Percentiles rank a stretch among this genome's conserved stretches.
Evolutionary conservation across 2,888 invertebrate genomes (phyloP).

Genomic region (Thereva unica): DNA sequence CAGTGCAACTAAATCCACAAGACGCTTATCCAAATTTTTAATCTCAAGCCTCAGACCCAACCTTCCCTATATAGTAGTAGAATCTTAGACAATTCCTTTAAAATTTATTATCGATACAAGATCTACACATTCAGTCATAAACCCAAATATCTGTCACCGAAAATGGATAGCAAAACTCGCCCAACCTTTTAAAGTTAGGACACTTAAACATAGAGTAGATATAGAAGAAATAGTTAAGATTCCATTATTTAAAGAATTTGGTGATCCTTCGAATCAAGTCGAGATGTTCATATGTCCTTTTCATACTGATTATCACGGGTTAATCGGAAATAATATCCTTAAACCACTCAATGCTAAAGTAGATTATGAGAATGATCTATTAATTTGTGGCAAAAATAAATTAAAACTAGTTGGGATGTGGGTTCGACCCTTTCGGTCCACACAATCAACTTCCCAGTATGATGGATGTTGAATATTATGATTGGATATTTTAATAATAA

Average conservation of each 20-base stretch:
- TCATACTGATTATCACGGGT: conserved; percentile 1
- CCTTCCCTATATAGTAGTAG: conserved; percentile 6
- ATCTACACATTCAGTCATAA: neutral
- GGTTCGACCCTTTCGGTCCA: no score
- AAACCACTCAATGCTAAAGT: neutral
- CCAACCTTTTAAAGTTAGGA: neutral
- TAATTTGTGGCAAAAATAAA: neutral
- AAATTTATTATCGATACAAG: conserved; percentile 5
- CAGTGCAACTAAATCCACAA: no score
- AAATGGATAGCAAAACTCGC: conserved; percentile 2
- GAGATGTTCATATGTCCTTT: conserved; percentile 3
- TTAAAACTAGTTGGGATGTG: no score
- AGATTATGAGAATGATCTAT: neutral
- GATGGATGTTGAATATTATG: no score
- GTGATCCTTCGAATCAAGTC: neutral
- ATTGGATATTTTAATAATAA: no score
- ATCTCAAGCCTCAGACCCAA: neutral
- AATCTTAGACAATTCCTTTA: neutral
- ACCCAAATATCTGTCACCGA: neutral
- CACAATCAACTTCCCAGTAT: no score
- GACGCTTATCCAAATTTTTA: no score
- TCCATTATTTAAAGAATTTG: neutral
- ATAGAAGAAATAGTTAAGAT: neutral
- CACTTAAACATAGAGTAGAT: neutral
- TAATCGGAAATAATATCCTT: conserved; percentile 3